Conservation (phyloP, 1,140 invertebrate species). For the Parapsyche elsis region DNA sequence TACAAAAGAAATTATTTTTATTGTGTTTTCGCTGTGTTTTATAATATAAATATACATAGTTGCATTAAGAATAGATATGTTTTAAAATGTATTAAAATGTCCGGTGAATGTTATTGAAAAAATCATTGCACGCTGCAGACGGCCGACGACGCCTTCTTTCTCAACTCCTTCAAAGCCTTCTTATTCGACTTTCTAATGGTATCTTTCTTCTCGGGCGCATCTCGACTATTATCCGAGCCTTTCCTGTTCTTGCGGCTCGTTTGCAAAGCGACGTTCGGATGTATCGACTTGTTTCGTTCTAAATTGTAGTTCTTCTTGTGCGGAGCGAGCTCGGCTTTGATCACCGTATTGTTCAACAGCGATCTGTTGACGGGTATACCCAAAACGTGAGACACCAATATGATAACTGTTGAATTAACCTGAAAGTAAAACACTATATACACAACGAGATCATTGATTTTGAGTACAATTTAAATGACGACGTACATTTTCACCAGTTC, state of each 20-base stretch:
- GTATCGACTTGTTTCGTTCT: slow-evolving; percentile 37
- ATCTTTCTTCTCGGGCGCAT: slow-evolving; percentile 5
- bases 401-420: slow-evolving; percentile 63
- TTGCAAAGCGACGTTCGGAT: slow-evolving; percentile 5
- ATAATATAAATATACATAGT: neutral
- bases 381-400: slow-evolving; percentile 59
- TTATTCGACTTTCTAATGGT: slow-evolving; percentile 56
- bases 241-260: slow-evolving; percentile 28
- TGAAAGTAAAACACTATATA: slow-evolving; percentile 56
- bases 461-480: slow-evolving; percentile 16
- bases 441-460: neutral
- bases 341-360: slow-evolving; percentile 46
- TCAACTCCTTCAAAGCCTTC: slow-evolving; percentile 61
- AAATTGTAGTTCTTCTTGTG: slow-evolving; percentile 13
- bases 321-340: slow-evolving; percentile 50
- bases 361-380: slow-evolving; percentile 58
- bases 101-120: neutral
- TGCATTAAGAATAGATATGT: neutral
- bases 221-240: neutral
- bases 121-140: slow-evolving; percentile 63
- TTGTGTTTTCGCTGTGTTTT: neutral
- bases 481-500: slow-evolving; percentile 88
- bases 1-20: neutral
- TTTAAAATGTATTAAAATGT: neutral
- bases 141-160: slow-evolving; percentile 62